Base-by-base conservation (phyloP, 2,113 vertebrate genomes). In the Plestiodon gilberti region DNA sequence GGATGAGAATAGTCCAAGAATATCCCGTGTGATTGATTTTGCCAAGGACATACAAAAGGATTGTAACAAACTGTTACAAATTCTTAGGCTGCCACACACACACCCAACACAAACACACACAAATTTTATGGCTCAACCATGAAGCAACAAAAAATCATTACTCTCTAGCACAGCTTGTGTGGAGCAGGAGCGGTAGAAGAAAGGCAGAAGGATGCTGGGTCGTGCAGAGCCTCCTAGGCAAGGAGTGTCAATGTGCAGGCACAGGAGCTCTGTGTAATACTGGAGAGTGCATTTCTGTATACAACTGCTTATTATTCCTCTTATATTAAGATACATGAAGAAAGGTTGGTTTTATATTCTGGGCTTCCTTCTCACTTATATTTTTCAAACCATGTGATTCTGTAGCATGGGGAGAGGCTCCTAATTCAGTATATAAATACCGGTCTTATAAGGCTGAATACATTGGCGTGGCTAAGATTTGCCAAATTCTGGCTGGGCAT, bases 361-460 rank as follows among this genome's bases (percentile, higher is more conserved):
- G 11, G 18, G 6, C 20, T 59, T 67, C 20, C 5, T 9, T 11
- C 55, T 77, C 82, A 67, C 78, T 6, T n/a, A 52, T 33, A 15
- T 3, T 84, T 90, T 48, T 65, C 84, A 20, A 74, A 80, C 77
- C 3, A 11, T 74, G 59, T 83, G 73, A 65, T 81, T 70, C 76
- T 78, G 74, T 78, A 22, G 30, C 40, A 7, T 33, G 25, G 23
- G 7, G 10, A 57, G 55, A 17, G 17, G 55, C 55, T 5, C 30
- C n/a, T 8, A 69, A 69, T n/a, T 65, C 25, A 65, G n/a, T n/a
- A n/a, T n/a, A n/a, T n/a, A n/a, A n/a, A n/a, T n/a, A n/a, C n/a
- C n/a, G n/a, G n/a, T n/a, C n/a, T n/a, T n/a, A n/a, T n/a, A n/a
- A n/a, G n/a, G n/a, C n/a, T n/a, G n/a, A n/a, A n/a, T n/a, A n/a